Evolutionary conservation across 1,140 invertebrate genomes (phyloP), one percentile per base, ranked within the genome.

Genomic region (Philaenus spumarius): DNA sequence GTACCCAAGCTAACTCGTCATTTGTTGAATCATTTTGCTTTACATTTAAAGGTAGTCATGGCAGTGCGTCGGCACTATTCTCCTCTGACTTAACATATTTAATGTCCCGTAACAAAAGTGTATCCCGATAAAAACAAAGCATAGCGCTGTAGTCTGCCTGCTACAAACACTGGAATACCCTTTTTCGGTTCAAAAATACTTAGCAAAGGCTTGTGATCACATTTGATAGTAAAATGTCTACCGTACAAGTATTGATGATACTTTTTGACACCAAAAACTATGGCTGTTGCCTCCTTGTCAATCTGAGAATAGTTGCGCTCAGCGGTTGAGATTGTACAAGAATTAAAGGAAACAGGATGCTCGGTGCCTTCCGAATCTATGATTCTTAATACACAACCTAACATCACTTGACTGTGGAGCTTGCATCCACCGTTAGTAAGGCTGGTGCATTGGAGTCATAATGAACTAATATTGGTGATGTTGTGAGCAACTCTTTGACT

Each of bases 171-270:
- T 12, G 73, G 71, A 15, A 78, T n/a, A 60, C 56, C 35, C 62
- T 67, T 11, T 63, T n/a, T n/a, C n/a, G n/a, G n/a, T n/a, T n/a
- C 35, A 47, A 77, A 72, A 20, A 78, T 71, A 6, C 37, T 46
- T 7, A 71, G 53, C 22, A 79, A 62, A 0, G 77, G 73, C 55
- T 73, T 68, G 58, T 79, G 73, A 60, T 80, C 78, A 7, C 75
- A 78, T 20, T 68, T 42, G 12, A 78, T 62, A 3, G 60, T 63
- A 54, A 79, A 75, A 23, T 67, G 54, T 5, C 67, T 57, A 9
- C 73, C 75, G 58, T 69, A 76, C 11, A 79, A 51, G 58, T 73
- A 81, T 43, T 79, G 64, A 55, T 80, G 73, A 64, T 80, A 80
- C 57, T 75, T 76, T 37, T 67, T 62, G 45, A 77, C 58, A 11